These are phyloP conservation scores for Camptogramma bilineatum DNA, from an alignment of 2,888 invertebrate species.

Conservation along the genomic window DNA sequence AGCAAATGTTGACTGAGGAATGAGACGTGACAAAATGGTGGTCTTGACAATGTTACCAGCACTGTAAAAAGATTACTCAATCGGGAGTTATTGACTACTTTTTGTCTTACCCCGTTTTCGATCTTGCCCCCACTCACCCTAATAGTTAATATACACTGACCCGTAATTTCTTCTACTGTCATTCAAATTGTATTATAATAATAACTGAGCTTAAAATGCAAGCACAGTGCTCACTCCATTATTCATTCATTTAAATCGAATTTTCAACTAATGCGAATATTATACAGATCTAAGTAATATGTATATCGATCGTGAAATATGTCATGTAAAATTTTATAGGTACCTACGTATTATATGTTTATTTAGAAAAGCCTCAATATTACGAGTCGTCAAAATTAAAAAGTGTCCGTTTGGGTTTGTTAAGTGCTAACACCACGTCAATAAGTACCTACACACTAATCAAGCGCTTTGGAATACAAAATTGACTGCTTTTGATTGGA, in stretches of 20 bases:
- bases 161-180: slow-evolving; percentile 59
- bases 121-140: too few species aligned
- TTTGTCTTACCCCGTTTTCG: too few species aligned
- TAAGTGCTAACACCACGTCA: slow-evolving; percentile 19
- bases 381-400: slow-evolving; percentile 2
- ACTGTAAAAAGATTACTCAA: too few species aligned
- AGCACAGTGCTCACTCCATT: slow-evolving; percentile 33
- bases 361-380: slow-evolving; percentile 14
- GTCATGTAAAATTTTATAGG: not conserved
- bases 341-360: not conserved
- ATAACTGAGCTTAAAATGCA: slow-evolving; percentile 27
- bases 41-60: too few species aligned
- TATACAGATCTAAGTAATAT: slow-evolving; percentile 66
- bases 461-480: slow-evolving; percentile 25
- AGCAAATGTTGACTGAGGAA: too few species aligned
- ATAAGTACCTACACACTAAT: slow-evolving; percentile 26
- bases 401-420: slow-evolving; percentile 18
- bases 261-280: slow-evolving; percentile 45
- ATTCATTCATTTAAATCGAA: slow-evolving; percentile 36
- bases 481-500: slow-evolving; percentile 30
- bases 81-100: too few species aligned
- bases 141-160: slow-evolving; percentile 53
- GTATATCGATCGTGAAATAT: slow-evolving; percentile 5
- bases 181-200: slow-evolving; percentile 30
- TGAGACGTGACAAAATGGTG: too few species aligned